Evolutionary conservation across 2,797 vertebrate genomes (phyloP), one percentile per base, ranked within the genome.

Genomic region (Petrocephalus schoutedeni): DNA sequence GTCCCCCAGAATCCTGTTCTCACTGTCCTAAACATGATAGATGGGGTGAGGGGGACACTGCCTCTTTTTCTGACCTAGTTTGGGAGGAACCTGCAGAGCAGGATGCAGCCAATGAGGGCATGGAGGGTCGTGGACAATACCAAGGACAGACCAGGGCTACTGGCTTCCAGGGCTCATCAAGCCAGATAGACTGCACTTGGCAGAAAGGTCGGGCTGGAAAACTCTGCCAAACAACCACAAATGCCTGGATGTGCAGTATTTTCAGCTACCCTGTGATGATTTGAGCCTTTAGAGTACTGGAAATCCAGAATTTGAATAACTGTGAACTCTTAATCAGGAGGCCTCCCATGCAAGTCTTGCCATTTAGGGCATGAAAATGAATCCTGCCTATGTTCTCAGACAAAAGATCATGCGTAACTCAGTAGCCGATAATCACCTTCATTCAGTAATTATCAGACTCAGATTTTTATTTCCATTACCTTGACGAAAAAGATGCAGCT

Each of bases 401-500:
- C 4, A 54, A 83, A 54, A 83, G 19, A 14, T 8, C 45, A 54
- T 12, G 1, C 10, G 21, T 49, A 83, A 83, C 8, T 51, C 80
- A 12, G 51, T 23, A 54, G 23, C 80, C n/a, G 21, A 83, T 54
- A 83, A 83, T 83, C 53, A 54, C n/a, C 7, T 53, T 83, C 9
- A 53, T 83, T 28, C 4, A 9, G 80, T 83, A 83, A 83, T 83
- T 83, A 83, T 54, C n/a, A 83, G 23, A 53, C 45, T 10, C 19
- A n/a, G n/a, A 83, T 28, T 83, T 54, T 83, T 83, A 54, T 83
- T 9, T 83, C 80, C 80, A 54, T 54, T 83, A 28, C 80, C 19
- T 54, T 83, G 80, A 23, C 4, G 21, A 5, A 83, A 54, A 23
- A 83, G 51, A 83, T 21, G 80, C 21, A n/a, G n/a, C n/a, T 83